Evolutionary conservation across 2,113 vertebrate species (phyloP).

Genomic region (Falco punctatus): DNA sequence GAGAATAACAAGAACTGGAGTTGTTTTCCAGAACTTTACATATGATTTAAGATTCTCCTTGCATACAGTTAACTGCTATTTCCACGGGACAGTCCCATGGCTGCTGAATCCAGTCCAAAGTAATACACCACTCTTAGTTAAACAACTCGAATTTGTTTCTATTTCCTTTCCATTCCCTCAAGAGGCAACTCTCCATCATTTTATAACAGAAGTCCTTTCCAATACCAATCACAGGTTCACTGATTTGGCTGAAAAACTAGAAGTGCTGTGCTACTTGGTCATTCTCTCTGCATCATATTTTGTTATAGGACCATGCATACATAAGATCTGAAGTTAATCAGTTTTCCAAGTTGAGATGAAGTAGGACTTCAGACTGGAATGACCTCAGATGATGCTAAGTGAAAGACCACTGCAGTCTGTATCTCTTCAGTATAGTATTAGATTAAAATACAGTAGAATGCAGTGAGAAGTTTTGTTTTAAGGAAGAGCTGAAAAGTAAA

Average conservation of each 20-base stretch:
- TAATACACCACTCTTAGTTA: not conserved
- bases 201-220: not conserved
- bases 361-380: not conserved
- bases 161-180: not conserved
- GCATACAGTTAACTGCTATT: not conserved
- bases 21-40: not conserved
- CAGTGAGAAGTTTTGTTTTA: not conserved
- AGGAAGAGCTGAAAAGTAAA: not conserved
- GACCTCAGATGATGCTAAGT: not conserved
- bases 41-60: not conserved
- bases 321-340: not conserved
- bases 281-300: not conserved
- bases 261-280: not conserved
- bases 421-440: not conserved
- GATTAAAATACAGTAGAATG: not conserved
- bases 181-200: not conserved
- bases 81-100: fast-evolving
- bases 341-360: not conserved
- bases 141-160: not conserved
- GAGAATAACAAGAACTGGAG: not conserved
- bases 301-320: not conserved
- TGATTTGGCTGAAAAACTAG: not conserved
- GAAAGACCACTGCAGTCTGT: not conserved
- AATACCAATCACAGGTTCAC: not conserved
- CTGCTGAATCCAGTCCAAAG: not conserved